Conservation (phyloP, 2,797 vertebrate genomes). For the Eleutherodactylus coqui region DNA sequence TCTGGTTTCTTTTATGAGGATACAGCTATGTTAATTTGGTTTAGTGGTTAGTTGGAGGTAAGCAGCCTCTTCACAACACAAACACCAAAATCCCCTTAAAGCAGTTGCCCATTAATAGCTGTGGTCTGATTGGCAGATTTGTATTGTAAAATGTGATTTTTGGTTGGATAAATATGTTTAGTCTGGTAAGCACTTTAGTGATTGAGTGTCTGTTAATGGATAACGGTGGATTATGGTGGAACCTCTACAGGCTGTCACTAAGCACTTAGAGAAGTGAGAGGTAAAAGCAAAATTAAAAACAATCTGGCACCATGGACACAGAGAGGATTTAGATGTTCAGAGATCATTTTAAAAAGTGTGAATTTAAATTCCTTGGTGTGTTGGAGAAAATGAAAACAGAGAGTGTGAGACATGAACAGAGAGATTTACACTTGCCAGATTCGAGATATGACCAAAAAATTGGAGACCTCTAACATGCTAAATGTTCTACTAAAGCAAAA, state of each 20-base stretch:
- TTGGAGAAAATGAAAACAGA: neutral
- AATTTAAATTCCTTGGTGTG: conserved; percentile 63
- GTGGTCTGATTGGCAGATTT: conserved; percentile 83
- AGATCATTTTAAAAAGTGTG: conserved; percentile 63
- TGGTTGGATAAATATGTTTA: conserved; percentile 87
- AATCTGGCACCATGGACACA: conserved; percentile 67
- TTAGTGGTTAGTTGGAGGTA: conserved; percentile 86
- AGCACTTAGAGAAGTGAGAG: conserved; percentile 80
- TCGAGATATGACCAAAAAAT: neutral
- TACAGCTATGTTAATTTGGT: conserved; percentile 87
- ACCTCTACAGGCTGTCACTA: conserved; percentile 81
- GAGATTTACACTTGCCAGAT: neutral
- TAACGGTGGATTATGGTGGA: conserved; percentile 82
- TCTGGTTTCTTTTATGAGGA: conserved; percentile 89
- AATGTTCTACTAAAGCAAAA: neutral
- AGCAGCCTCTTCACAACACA: conserved; percentile 83
- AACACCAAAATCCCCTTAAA: conserved; percentile 84
- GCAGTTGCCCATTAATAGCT: conserved; percentile 80
- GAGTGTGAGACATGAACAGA: neutral
- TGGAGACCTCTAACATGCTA: neutral
- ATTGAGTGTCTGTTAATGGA: conserved; percentile 87
- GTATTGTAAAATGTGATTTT: conserved; percentile 84
- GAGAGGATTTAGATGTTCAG: conserved; percentile 69
- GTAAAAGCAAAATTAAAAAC: conserved; percentile 72
- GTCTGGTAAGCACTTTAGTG: conserved; percentile 86